These are phyloP conservation scores for Dryococelus australis DNA, from an alignment of 2,888 invertebrate species.

Conservation along the genomic window DNA sequence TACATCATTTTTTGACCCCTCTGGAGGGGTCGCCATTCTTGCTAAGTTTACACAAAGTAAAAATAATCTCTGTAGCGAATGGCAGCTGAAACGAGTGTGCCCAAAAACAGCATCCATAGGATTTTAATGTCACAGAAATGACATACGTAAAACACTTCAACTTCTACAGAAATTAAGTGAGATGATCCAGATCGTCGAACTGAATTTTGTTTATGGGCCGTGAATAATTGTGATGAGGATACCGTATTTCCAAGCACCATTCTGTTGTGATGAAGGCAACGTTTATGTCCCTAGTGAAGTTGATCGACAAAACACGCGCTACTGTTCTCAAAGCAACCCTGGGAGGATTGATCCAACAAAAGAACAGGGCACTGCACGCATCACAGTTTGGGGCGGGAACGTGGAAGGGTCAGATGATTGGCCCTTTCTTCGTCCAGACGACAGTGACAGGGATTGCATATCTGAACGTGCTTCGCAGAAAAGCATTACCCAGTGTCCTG, in stretches of 20 bases:
- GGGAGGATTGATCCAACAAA: not conserved
- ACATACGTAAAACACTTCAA: not conserved
- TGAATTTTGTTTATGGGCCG: not conserved
- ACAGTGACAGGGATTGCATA: constrained; percentile 6
- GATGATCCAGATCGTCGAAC: constrained; percentile 21
- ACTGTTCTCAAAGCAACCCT: not conserved
- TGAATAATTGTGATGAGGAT: constrained; percentile 1
- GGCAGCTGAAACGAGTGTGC: not conserved
- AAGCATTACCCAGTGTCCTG: constrained; percentile 23
- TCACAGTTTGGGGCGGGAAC: not conserved
- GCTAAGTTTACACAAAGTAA: not conserved
- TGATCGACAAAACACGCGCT: not conserved
- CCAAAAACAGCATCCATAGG: not conserved
- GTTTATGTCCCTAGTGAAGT: constrained; percentile 24
- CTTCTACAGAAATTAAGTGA: constrained; percentile 13
- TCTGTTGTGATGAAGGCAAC: not conserved
- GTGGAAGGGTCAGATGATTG: not conserved
- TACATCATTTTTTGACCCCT: too few relatives aligned
- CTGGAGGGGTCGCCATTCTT: constrained; percentile 33
- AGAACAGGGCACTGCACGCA: not conserved
- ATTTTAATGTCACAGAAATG: not conserved
- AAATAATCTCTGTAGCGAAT: not conserved
- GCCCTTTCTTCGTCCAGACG: constrained; percentile 12
- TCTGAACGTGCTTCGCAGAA: constrained; percentile 7
- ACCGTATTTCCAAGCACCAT: not conserved